These are phyloP conservation scores for Falco rusticolus DNA, from an alignment of 2,797 vertebrate species.

Conservation along the genomic window DNA sequence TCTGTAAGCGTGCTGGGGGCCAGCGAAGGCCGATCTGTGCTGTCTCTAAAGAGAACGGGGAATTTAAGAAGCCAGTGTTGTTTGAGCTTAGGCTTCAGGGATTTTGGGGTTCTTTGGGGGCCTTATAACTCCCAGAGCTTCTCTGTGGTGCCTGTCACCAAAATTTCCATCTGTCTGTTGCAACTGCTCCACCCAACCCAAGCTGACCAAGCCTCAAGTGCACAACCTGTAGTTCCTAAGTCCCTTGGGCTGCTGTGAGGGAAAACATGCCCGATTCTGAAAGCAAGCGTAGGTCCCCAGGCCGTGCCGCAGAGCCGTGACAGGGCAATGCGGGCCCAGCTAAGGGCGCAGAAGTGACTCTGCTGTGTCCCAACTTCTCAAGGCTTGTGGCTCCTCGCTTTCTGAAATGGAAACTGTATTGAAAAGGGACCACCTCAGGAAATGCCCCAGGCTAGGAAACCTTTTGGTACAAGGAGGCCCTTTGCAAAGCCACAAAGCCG, in stretches of 20 bases:
- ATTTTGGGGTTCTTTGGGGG: neutral
- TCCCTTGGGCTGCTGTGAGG: neutral
- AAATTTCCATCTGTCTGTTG: neutral
- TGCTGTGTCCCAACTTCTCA: neutral
- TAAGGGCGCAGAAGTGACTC: neutral
- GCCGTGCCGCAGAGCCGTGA: neutral
- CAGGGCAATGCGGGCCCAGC: neutral
- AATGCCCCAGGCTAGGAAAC: neutral
- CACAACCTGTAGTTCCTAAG: neutral
- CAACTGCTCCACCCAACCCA: neutral
- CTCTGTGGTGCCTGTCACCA: neutral
- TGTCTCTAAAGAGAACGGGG: neutral
- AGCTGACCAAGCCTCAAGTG: neutral
- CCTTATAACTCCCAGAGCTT: neutral
- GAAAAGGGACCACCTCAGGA: neutral
- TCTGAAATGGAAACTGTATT: neutral
- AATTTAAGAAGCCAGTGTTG: neutral
- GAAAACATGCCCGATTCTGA: neutral
- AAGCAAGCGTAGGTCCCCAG: neutral
- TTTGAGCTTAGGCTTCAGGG: neutral
- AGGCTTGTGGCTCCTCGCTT: neutral
- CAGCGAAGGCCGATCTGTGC: neutral
- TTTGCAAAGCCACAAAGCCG: accelerated
- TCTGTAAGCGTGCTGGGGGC: neutral
- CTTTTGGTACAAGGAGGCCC: neutral